phyloP scores from a whole-genome alignment of 2,113 vertebrate genomes.

The Cyprinodon tularosa region DNA sequence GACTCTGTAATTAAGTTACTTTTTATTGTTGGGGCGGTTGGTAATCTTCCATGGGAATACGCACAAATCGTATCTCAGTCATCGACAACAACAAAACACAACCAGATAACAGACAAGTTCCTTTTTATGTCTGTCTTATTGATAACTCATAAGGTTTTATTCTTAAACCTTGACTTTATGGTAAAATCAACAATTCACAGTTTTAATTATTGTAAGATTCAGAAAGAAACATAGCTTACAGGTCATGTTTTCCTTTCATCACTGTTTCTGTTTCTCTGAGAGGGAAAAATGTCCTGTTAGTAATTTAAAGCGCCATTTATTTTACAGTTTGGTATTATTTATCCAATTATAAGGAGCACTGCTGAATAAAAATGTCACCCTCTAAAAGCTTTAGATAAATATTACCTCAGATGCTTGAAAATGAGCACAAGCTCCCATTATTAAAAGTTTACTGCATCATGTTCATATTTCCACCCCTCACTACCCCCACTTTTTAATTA shows the following conservation, averaged over 20 bases:
- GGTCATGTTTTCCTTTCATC: neutral
- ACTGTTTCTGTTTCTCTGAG: neutral
- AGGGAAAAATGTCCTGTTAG: constrained; percentile 5
- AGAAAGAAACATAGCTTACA: neutral
- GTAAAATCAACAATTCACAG: neutral
- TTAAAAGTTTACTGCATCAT: constrained; percentile 5
- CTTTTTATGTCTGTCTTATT: neutral
- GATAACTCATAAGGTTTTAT: neutral
- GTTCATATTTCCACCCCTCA: neutral
- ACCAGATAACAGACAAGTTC: neutral
- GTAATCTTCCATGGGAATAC: neutral
- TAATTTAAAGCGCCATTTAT: neutral
- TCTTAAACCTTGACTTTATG: too few species aligned
- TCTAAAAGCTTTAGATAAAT: neutral
- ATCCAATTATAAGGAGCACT: neutral
- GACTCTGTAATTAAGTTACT: constrained; percentile 25
- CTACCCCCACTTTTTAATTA: neutral
- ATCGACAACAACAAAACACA: neutral
- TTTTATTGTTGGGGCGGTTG: constrained; percentile 19
- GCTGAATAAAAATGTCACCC: neutral
- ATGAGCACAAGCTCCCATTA: neutral
- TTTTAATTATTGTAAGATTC: neutral
- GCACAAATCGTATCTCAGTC: neutral
- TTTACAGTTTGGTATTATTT: neutral
- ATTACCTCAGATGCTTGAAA: neutral